Conservation (phyloP, 1,140 invertebrate species). For the Drosophila tsacasi region DNA sequence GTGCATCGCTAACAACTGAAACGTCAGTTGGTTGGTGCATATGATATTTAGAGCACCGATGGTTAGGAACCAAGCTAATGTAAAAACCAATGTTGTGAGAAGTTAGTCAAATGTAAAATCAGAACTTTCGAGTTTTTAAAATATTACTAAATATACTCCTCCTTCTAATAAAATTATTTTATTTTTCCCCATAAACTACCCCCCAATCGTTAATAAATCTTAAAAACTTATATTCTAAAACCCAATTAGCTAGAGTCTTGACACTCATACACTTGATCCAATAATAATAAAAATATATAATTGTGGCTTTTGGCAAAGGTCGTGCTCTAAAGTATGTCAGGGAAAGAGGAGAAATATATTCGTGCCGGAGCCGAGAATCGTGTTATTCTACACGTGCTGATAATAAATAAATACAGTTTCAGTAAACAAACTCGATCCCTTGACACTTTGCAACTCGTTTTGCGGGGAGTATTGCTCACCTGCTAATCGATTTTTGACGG, state of each 20-base stretch:
- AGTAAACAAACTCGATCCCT: constrained; percentile 20
- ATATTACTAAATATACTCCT: not conserved
- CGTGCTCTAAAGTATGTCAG: constrained; percentile 16
- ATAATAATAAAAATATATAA: constrained; percentile 9
- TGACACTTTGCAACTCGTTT: constrained; percentile 27
- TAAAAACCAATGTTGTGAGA: not conserved
- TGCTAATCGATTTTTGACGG: constrained; percentile 29
- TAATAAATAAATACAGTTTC: constrained; percentile 18
- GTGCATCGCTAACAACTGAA: not conserved
- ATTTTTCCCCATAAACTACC: not conserved
- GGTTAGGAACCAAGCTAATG: not conserved
- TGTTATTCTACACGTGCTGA: constrained; percentile 26
- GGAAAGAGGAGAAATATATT: constrained; percentile 13
- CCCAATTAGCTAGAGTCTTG: not conserved
- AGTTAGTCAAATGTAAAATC: not conserved
- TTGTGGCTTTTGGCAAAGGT: constrained; percentile 9
- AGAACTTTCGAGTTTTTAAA: not conserved
- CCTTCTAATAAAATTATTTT: not conserved
- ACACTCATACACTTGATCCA: not conserved
- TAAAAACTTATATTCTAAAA: not conserved
- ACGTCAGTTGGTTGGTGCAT: not conserved
- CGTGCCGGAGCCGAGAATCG: not conserved
- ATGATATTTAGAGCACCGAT: no score
- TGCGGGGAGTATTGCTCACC: not conserved
- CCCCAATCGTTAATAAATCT: not conserved